Evolutionary conservation across 2,888 invertebrate genomes (phyloP).

Genomic region (Mythimna lalbum): DNA sequence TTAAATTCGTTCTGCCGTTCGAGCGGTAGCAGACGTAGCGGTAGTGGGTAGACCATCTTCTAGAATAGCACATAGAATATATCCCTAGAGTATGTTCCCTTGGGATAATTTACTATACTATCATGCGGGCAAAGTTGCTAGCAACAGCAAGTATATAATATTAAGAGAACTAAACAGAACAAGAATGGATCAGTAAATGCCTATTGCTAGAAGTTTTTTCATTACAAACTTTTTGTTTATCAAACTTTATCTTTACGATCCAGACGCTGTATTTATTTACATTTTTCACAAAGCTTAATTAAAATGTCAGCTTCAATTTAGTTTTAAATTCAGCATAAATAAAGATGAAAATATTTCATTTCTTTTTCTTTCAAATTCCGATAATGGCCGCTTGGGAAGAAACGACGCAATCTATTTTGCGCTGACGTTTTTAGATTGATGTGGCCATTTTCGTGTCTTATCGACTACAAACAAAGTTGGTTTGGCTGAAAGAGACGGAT

Average conservation of each 20-base stretch:
- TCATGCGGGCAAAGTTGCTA: too few species aligned
- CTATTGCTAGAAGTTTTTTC: constrained; percentile 20
- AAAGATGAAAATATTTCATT: neutral
- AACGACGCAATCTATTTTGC: constrained; percentile 20
- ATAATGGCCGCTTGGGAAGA: constrained; percentile 7
- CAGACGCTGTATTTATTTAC: constrained; percentile 20
- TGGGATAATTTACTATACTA: too few species aligned
- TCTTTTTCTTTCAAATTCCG: neutral
- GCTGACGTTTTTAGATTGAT: constrained; percentile 34
- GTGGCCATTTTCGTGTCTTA: constrained; percentile 2
- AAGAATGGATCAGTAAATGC: neutral
- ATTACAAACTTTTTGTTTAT: constrained; percentile 14
- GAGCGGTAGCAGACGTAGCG: too few species aligned
- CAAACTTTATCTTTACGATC: constrained; percentile 6
- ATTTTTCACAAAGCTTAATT: constrained; percentile 13
- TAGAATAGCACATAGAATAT: too few species aligned
- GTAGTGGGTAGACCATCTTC: too few species aligned
- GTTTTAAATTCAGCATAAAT: neutral
- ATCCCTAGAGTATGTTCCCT: too few species aligned
- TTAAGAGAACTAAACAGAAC: neutral
- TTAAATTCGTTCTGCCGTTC: too few species aligned
- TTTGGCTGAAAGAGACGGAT: constrained; percentile 3
- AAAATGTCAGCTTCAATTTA: constrained; percentile 4
- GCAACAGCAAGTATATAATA: too few species aligned
- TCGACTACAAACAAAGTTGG: constrained; percentile 27